A percentile compares a stretch with the other conserved stretches of the same genome.
These are phyloP conservation scores for Phaethornis superciliosus DNA, from an alignment of 2,113 vertebrate genomes.

Conservation along the genomic window DNA sequence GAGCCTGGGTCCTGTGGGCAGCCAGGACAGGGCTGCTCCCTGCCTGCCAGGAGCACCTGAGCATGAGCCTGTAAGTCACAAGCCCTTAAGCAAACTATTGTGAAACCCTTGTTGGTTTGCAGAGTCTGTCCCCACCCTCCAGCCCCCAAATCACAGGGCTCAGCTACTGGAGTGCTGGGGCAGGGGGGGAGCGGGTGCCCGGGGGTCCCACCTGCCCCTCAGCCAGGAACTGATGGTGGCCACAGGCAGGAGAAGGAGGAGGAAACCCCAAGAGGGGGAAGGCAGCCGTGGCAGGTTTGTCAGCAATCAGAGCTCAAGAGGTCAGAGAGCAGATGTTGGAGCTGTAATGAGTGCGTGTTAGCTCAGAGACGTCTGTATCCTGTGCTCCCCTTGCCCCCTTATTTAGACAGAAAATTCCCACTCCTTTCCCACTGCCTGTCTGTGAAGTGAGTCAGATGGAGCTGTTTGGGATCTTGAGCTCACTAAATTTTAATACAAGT, in stretches of 20 bases:
- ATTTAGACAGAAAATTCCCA: neutral
- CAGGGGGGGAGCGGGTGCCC: neutral
- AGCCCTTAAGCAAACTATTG: conserved; percentile 52
- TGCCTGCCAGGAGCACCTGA: neutral
- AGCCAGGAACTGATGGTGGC: accelerated
- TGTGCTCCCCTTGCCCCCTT: neutral
- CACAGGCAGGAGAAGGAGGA: neutral
- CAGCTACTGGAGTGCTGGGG: accelerated
- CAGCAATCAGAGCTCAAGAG: neutral
- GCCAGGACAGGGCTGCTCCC: neutral
- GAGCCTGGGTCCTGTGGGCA: neutral
- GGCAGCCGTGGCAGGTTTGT: neutral
- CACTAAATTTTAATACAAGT: neutral
- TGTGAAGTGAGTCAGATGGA: neutral
- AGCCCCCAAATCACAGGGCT: neutral
- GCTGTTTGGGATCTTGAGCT: neutral
- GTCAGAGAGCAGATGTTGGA: conserved; percentile 57
- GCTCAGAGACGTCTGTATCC: conserved; percentile 33
- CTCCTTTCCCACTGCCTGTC: neutral
- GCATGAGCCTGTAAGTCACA: neutral
- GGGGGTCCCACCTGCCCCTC: neutral
- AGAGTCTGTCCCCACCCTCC: neutral
- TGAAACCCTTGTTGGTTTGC: neutral
- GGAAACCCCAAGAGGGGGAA: conserved; percentile 25
- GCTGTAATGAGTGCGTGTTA: neutral